These are phyloP conservation scores for Channa maculata DNA, from an alignment of 2,113 vertebrate genomes.

Conservation along the genomic window DNA sequence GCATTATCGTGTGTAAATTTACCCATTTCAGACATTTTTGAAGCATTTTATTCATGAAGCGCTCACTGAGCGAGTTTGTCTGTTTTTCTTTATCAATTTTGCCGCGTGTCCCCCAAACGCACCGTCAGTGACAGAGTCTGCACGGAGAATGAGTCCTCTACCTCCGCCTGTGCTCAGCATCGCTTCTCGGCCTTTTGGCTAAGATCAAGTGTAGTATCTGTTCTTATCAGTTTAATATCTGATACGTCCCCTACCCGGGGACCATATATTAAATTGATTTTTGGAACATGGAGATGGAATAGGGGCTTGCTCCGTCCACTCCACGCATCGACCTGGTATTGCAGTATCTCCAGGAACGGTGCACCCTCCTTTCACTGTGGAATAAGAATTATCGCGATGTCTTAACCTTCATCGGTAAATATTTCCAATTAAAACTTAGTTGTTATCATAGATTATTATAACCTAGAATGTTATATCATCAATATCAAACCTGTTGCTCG, in stretches of 20 bases:
- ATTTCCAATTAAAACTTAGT: too few species aligned
- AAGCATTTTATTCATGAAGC: too few species aligned
- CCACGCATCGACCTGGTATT: slow-evolving; percentile 82
- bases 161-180: rapidly evolving
- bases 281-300: slow-evolving; percentile 70
- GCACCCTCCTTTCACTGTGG: slow-evolving; percentile 31
- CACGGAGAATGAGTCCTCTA: rapidly evolving
- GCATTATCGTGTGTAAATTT: too few species aligned
- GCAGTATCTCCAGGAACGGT: slow-evolving; percentile 76
- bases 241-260: slow-evolving; percentile 78
- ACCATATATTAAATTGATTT: slow-evolving; percentile 75
- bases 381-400: too few species aligned
- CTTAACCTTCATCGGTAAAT: too few species aligned
- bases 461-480: too few species aligned
- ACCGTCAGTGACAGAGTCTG: not conserved
- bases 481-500: too few species aligned
- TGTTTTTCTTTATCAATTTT: too few species aligned
- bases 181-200: slow-evolving; percentile 82
- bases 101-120: too few species aligned
- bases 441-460: too few species aligned
- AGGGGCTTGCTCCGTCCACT: slow-evolving; percentile 82
- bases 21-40: too few species aligned
- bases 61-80: too few species aligned
- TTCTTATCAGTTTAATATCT: slow-evolving; percentile 87
- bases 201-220: slow-evolving; percentile 77